Evolutionary conservation across 1,140 invertebrate genomes (phyloP).

Genomic region (Eueides isabella): DNA sequence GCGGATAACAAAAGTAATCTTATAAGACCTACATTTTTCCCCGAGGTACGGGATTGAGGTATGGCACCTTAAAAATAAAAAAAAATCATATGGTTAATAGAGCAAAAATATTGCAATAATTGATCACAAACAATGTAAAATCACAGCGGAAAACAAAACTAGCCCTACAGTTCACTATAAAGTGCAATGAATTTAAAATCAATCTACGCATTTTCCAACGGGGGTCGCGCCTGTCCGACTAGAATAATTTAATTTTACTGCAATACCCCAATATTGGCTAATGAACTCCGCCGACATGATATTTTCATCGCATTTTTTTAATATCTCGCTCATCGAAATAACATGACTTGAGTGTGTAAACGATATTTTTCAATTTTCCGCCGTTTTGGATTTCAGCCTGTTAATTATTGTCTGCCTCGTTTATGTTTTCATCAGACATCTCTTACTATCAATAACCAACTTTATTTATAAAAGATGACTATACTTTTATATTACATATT

Average conservation of each 20-base stretch:
- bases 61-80: no score
- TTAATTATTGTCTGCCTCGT: neutral
- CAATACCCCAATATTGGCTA: slow-evolving; percentile 7
- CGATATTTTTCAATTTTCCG: neutral
- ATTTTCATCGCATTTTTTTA: slow-evolving; percentile 11
- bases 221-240: slow-evolving; percentile 14
- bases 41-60: no score
- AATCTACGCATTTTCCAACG: slow-evolving; percentile 11
- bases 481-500: no score
- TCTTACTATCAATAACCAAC: neutral
- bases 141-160: neutral
- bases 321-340: slow-evolving; percentile 13
- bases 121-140: neutral
- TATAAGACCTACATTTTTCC: no score
- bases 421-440: neutral
- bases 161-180: neutral
- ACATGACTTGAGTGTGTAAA: neutral
- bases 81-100: no score
- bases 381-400: neutral
- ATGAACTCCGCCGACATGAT: neutral
- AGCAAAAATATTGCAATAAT: no score
- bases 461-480: neutral
- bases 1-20: no score
- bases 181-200: slow-evolving; percentile 12
- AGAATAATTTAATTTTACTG: slow-evolving; percentile 28